Conservation (phyloP, 1,140 invertebrate species). For the Papilio glaucus region DNA sequence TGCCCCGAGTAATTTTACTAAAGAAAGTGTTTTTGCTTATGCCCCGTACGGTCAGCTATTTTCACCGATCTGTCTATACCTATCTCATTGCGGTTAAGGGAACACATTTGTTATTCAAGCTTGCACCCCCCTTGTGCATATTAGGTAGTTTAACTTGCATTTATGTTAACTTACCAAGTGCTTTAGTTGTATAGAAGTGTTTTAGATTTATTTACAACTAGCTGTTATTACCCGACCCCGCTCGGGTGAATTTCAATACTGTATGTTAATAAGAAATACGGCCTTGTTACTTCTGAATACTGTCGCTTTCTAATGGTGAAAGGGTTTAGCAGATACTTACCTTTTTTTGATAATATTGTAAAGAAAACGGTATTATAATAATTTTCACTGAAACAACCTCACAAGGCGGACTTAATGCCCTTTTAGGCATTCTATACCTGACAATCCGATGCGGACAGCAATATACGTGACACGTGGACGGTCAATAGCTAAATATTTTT, state of each 20-base stretch:
- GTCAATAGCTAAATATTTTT: too few relatives aligned
- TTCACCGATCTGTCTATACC: constrained; percentile 63
- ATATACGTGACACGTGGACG: too few relatives aligned
- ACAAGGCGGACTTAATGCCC: too few relatives aligned
- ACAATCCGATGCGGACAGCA: too few relatives aligned
- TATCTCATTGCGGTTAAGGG: constrained; percentile 67
- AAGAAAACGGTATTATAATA: too few relatives aligned
- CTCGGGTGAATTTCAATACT: not conserved
- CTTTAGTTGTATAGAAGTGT: constrained; percentile 38
- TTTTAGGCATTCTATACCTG: too few relatives aligned
- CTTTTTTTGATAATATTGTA: too few relatives aligned
- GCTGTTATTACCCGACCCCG: not conserved
- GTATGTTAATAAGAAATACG: not conserved
- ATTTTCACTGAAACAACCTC: too few relatives aligned
- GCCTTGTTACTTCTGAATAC: not conserved
- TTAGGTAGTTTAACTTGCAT: constrained; percentile 48
- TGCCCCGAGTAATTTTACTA: constrained; percentile 37
- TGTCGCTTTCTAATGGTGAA: not conserved
- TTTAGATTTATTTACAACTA: constrained; percentile 5
- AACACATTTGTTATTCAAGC: constrained; percentile 67
- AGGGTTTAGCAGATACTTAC: too few relatives aligned
- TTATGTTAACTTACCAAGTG: constrained; percentile 19
- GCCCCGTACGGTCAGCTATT: constrained; percentile 49
- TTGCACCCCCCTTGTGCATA: constrained; percentile 45
- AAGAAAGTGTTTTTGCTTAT: constrained; percentile 76